phyloP scores from a whole-genome alignment of 1,140 invertebrate genomes.

The Magallana ariakensis region DNA sequence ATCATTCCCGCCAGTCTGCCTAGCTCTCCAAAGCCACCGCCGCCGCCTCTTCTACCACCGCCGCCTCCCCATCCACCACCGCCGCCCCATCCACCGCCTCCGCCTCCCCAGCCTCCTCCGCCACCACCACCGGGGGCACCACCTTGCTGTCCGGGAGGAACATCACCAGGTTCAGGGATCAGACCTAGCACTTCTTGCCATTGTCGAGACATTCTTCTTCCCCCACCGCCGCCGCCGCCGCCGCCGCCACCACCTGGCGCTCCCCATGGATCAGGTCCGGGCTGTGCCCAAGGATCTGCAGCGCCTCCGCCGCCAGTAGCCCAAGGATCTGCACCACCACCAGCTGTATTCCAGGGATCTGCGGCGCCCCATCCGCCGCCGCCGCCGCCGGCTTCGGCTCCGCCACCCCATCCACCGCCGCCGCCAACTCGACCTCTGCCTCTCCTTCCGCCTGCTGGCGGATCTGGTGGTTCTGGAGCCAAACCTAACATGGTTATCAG shows the following conservation, averaged over 20 bases:
- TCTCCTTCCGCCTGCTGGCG: conserved; percentile 47
- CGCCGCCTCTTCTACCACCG: background rate
- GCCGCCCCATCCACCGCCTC: background rate
- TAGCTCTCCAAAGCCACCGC: background rate
- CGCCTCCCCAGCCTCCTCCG: background rate
- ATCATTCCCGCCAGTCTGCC: background rate
- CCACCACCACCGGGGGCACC: background rate
- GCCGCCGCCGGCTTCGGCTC: background rate
- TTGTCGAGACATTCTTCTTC: conserved; percentile 26
- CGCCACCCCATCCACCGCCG: background rate
- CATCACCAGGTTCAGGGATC: conserved; percentile 46
- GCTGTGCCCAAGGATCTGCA: conserved; percentile 19
- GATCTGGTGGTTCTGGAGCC: conserved; percentile 56
- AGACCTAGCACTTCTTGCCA: conserved; percentile 47
- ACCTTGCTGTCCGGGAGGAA: conserved; percentile 39
- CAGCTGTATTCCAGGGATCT: background rate
- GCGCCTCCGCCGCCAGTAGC: background rate
- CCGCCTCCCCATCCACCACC: background rate
- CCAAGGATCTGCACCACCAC: background rate
- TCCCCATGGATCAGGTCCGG: conserved; percentile 32
- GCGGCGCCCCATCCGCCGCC: background rate
- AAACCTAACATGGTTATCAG: conserved; percentile 55
- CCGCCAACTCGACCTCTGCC: conserved; percentile 7
- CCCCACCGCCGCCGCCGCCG: background rate
- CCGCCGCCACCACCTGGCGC: conserved; percentile 2